phyloP scores from a whole-genome alignment of 2,113 vertebrate species.

The Thalassarche chlororhynchos region DNA sequence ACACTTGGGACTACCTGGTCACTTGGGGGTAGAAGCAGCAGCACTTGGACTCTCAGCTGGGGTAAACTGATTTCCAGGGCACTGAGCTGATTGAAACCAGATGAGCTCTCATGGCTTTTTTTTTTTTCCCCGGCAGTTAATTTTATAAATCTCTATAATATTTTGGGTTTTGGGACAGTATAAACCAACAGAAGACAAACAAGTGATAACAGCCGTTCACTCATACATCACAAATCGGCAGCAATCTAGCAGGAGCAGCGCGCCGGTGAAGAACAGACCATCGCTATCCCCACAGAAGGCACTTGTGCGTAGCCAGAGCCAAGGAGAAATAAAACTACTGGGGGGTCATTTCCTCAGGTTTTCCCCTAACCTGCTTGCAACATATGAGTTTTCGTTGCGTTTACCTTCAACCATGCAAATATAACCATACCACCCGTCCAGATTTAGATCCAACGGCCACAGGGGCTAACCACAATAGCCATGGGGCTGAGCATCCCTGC shows the following conservation, averaged over 20 bases:
- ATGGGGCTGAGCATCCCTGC: not conserved
- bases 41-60: not conserved
- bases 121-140: not conserved
- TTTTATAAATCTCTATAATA: not conserved
- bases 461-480: rapidly evolving
- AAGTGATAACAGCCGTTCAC: not conserved
- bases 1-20: not conserved
- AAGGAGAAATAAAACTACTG: not conserved
- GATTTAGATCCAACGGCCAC: not conserved
- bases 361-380: not conserved
- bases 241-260: not conserved
- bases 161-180: not conserved
- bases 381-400: not conserved
- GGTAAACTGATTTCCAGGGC: not conserved
- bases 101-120: not conserved
- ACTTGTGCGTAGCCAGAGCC: not conserved
- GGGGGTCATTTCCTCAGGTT: not conserved
- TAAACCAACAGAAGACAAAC: not conserved
- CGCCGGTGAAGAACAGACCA: not conserved
- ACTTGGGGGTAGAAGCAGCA: not conserved
- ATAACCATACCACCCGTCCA: rapidly evolving
- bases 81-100: not conserved
- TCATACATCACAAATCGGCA: rapidly evolving
- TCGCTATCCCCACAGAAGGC: rapidly evolving
- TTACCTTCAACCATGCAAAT: not conserved